Percentiles rank a stretch among this genome's conserved stretches.
Conservation (phyloP, 2,888 invertebrate species). For the Andrena bucephala region DNA sequence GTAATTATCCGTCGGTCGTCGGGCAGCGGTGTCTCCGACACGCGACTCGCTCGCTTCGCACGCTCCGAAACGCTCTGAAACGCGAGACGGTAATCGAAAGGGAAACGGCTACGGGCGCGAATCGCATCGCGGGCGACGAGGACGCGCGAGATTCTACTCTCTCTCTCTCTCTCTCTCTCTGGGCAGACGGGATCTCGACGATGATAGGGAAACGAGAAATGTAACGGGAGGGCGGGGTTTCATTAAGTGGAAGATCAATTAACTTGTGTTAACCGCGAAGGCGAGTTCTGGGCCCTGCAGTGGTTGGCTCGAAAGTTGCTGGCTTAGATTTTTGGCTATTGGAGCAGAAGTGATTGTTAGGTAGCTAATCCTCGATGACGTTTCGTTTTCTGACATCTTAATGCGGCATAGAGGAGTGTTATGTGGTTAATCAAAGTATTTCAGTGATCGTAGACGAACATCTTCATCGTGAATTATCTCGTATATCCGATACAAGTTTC, state of each 20-base stretch:
- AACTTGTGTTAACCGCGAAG: constrained; percentile 70
- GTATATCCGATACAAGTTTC: too few relatives aligned
- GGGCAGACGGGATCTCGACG: constrained; percentile 51
- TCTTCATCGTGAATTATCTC: too few relatives aligned
- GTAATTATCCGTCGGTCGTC: constrained; percentile 31
- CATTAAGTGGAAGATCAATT: constrained; percentile 72
- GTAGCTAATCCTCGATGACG: too few relatives aligned
- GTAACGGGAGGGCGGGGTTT: constrained; percentile 55
- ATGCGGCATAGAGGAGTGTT: too few relatives aligned
- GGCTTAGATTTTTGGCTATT: not conserved
- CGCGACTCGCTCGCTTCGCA: constrained; percentile 23
- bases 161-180: constrained; percentile 29
- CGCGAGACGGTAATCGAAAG: constrained; percentile 63
- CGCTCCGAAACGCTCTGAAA: constrained; percentile 24
- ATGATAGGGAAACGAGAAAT: constrained; percentile 57
- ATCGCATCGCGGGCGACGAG: constrained; percentile 55
- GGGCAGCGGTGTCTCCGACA: constrained; percentile 8
- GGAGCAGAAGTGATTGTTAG: not conserved
- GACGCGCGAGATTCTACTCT: constrained; percentile 55
- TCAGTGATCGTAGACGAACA: too few relatives aligned
- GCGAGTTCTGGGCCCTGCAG: constrained; percentile 69
- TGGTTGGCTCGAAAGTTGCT: not conserved
- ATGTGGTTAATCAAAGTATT: too few relatives aligned
- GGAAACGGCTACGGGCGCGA: constrained; percentile 60
- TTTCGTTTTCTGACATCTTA: too few relatives aligned